These are phyloP conservation scores for Hyposoter dolosus DNA, from an alignment of 2,888 invertebrate genomes.

Conservation along the genomic window DNA sequence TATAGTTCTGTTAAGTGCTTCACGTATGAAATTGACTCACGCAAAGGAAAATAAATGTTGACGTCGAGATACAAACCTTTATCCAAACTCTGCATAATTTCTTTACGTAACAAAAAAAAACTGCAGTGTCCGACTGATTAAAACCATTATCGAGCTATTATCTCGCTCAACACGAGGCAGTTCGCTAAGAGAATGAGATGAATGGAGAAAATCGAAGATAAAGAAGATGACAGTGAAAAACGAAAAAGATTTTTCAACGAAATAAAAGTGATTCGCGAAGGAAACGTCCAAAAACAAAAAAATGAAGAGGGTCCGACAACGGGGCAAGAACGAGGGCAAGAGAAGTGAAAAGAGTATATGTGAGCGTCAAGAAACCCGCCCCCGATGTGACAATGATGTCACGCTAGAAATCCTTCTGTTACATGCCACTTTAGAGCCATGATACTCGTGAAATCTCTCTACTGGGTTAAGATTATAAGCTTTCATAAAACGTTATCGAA, in stretches of 20 bases:
- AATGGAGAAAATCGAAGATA: constrained; percentile 15
- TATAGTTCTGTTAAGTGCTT: neutral
- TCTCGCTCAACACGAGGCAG: no score
- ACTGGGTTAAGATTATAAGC: constrained; percentile 5
- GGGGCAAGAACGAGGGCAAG: constrained; percentile 10
- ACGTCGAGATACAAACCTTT: no score
- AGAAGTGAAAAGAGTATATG: constrained; percentile 14
- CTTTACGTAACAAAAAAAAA: neutral
- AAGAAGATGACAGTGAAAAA: constrained; percentile 19
- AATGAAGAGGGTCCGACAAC: constrained; percentile 1
- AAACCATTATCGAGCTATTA: constrained; percentile 58
- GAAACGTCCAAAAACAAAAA: constrained; percentile 43
- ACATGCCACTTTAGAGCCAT: constrained; percentile 65
- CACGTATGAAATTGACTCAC: no score
- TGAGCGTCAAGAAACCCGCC: constrained; percentile 62
- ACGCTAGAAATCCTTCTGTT: constrained; percentile 56
- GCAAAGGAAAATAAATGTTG: neutral
- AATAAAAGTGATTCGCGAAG: constrained; percentile 49
- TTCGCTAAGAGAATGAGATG: neutral
- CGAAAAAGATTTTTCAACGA: constrained; percentile 44
- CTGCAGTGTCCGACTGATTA: constrained; percentile 11
- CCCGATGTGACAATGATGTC: constrained; percentile 69
- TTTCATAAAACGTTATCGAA: no score
- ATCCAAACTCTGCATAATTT: no score
- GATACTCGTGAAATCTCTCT: constrained; percentile 35